Percentiles rank a stretch among this genome's conserved stretches.
Conservation (phyloP, 2,797 vertebrate species). For the Myotis pilosus region DNA sequence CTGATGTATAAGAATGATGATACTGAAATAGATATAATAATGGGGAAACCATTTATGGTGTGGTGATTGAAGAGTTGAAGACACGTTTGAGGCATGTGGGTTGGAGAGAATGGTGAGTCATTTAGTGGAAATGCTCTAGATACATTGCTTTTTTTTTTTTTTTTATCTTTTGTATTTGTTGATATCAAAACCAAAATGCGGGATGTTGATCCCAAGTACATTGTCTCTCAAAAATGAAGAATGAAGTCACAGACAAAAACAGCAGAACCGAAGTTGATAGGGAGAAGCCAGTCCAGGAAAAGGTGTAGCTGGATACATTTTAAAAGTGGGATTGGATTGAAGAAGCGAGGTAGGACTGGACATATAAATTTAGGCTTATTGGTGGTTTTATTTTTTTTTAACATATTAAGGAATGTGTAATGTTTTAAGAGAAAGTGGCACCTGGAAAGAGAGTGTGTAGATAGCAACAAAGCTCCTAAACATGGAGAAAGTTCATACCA, state of each 20-base stretch:
- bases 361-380: not conserved
- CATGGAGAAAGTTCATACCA: fast-evolving
- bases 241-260: not conserved
- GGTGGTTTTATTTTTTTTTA: not conserved
- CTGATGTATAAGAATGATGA: not conserved
- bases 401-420: not conserved
- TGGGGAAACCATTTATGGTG: not conserved
- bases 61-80: not conserved
- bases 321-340: not conserved
- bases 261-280: too few species aligned
- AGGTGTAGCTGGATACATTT: not conserved
- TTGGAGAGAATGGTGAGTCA: not conserved
- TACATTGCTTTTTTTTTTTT: not conserved
- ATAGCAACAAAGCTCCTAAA: not conserved
- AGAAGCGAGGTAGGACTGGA: not conserved
- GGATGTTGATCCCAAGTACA: too few species aligned
- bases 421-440: not conserved
- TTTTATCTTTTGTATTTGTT: too few species aligned
- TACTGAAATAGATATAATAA: not conserved
- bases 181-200: too few species aligned
- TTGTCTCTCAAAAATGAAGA: too few species aligned
- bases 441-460: not conserved
- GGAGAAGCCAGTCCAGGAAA: too few species aligned
- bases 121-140: not conserved
- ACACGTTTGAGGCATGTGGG: not conserved